These are phyloP conservation scores for Otolemur garnettii DNA, from an alignment of 2,113 vertebrate genomes.

Conservation along the genomic window DNA sequence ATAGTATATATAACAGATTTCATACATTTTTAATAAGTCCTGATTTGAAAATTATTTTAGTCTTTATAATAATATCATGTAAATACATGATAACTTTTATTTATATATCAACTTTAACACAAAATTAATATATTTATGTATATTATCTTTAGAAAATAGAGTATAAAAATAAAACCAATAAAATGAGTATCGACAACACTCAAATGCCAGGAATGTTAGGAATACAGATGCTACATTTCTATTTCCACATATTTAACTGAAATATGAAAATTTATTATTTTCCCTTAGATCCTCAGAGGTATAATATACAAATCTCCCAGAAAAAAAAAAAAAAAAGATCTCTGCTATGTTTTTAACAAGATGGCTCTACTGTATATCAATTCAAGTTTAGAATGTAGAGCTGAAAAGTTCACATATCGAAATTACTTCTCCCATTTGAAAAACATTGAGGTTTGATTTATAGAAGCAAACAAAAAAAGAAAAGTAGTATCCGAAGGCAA, in stretches of 20 bases:
- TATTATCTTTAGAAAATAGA: not conserved
- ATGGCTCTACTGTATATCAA: not conserved
- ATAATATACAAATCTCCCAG: not conserved
- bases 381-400: slow-evolving; percentile 44
- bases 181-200: not conserved
- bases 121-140: not conserved
- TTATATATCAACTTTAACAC: not conserved
- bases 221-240: not conserved
- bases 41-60: not conserved
- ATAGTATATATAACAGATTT: not conserved
- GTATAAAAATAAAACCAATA: not conserved
- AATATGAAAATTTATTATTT: slow-evolving; percentile 32
- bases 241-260: slow-evolving; percentile 51
- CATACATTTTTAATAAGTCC: not conserved
- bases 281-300: not conserved
- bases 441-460: slow-evolving; percentile 47
- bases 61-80: not conserved
- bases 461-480: not conserved
- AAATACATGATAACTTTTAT: not conserved
- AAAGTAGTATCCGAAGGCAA: not conserved
- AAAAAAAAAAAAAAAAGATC: not conserved
- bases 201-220: not conserved
- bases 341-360: slow-evolving; percentile 53
- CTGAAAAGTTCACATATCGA: slow-evolving; percentile 10
- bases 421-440: slow-evolving; percentile 60